These are phyloP conservation scores for Geotrypetes seraphini DNA, from an alignment of 2,797 vertebrate species.

Conservation along the genomic window DNA sequence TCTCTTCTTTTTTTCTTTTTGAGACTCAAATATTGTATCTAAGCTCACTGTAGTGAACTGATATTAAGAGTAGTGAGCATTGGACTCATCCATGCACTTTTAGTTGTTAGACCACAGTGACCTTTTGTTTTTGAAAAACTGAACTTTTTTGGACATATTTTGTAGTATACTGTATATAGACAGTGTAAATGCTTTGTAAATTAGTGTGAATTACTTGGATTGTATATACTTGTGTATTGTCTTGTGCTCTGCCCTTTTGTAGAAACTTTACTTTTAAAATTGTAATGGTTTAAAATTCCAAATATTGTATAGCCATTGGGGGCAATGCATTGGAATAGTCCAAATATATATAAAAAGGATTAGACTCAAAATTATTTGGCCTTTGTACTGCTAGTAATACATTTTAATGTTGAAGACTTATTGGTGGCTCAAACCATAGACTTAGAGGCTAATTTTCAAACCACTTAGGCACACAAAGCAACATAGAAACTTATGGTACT, in stretches of 20 bases:
- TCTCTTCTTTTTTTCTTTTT: too few relatives aligned
- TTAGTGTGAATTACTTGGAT: constrained; percentile 53
- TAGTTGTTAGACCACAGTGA: constrained; percentile 52
- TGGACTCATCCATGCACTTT: constrained; percentile 42
- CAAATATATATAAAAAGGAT: too few relatives aligned
- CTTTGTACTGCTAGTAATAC: too few relatives aligned
- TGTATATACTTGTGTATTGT: constrained; percentile 45
- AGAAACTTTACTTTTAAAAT: constrained; percentile 47
- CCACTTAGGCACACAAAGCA: too few relatives aligned
- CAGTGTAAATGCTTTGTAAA: constrained; percentile 66
- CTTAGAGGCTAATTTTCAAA: too few relatives aligned
- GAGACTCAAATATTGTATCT: constrained; percentile 34
- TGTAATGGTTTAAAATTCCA: too few relatives aligned
- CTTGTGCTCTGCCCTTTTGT: constrained; percentile 46
- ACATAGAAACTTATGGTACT: too few relatives aligned
- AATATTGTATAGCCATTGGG: too few relatives aligned
- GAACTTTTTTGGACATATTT: constrained; percentile 37
- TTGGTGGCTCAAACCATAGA: too few relatives aligned
- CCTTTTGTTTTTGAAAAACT: constrained; percentile 66
- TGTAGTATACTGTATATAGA: constrained; percentile 53
- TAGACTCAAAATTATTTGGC: too few relatives aligned
- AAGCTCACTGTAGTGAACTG: constrained; percentile 48
- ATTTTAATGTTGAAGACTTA: too few relatives aligned
- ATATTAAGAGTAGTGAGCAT: constrained; percentile 41
- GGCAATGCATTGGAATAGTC: too few relatives aligned